Conservation (phyloP, 2,113 vertebrate genomes). For the Climacteris rufus region DNA sequence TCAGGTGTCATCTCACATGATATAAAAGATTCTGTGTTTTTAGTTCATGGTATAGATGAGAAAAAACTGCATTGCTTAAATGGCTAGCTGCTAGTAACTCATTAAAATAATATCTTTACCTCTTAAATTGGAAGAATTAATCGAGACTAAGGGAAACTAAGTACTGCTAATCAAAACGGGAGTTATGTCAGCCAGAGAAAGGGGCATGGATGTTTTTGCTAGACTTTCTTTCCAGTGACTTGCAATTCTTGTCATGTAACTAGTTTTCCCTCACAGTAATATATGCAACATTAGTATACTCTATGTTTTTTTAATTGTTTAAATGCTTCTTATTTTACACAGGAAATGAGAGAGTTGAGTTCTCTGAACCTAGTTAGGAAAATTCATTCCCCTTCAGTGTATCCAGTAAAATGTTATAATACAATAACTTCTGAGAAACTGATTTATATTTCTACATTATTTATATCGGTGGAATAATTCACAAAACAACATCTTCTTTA, state of each 20-base stretch:
- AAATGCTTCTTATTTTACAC: background rate
- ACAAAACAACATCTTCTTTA: background rate
- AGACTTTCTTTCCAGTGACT: background rate
- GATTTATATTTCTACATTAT: background rate
- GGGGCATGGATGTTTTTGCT: background rate
- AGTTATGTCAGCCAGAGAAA: background rate
- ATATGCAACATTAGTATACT: background rate
- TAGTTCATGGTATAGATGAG: background rate
- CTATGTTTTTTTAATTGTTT: background rate
- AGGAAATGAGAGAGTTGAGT: background rate
- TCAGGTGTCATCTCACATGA: background rate
- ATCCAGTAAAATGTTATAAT: background rate
- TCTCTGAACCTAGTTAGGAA: background rate
- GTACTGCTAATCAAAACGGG: background rate
- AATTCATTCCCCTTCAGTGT: background rate
- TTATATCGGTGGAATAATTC: background rate
- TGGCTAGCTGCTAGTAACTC: background rate
- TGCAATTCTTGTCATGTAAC: background rate
- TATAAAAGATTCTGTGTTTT: background rate
- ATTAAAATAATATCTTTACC: background rate
- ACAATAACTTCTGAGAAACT: background rate
- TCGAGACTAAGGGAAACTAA: background rate
- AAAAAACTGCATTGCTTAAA: background rate
- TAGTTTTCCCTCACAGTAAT: background rate
- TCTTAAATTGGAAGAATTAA: background rate